phyloP scores from a whole-genome alignment of 92 coral and sea anemone genomes.

The Diadumene lineata region DNA sequence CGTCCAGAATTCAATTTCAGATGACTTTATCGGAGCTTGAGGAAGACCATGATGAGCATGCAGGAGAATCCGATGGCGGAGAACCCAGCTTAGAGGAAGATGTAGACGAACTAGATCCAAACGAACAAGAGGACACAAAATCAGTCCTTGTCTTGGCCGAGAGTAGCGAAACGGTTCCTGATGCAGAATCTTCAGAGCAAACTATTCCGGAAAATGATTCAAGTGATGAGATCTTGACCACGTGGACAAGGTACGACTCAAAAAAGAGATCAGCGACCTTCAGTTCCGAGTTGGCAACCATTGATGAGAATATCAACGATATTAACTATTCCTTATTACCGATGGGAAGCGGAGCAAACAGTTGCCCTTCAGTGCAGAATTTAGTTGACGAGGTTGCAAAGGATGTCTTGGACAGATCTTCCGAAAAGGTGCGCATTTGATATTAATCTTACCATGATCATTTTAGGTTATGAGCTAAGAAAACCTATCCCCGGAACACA shows the following conservation, averaged over 20 bases:
- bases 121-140: not conserved
- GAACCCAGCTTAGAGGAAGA: not conserved
- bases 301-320: constrained; percentile 18
- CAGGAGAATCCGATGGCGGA: not conserved
- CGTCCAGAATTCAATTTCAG: constrained; percentile 27
- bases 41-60: constrained; percentile 12
- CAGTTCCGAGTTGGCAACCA: constrained; percentile 9
- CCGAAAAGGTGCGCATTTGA: constrained; percentile 18
- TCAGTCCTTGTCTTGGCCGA: constrained; percentile 42
- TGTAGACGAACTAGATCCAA: not conserved
- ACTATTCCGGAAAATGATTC: not conserved
- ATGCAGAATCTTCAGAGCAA: constrained; percentile 2
- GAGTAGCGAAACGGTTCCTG: constrained; percentile 26
- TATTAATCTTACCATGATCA: not conserved
- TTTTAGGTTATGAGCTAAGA: too few relatives aligned
- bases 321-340: not conserved
- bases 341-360: constrained; percentile 5
- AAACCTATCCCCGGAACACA: too few relatives aligned
- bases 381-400: constrained; percentile 40
- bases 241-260: constrained; percentile 37
- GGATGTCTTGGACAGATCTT: constrained; percentile 32
- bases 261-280: constrained; percentile 12
- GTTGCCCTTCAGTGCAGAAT: constrained; percentile 3
- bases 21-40: constrained; percentile 17
- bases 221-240: constrained; percentile 36